These are phyloP conservation scores for Eurytoma californica DNA, from an alignment of 2,888 invertebrate genomes.

Conservation along the genomic window DNA sequence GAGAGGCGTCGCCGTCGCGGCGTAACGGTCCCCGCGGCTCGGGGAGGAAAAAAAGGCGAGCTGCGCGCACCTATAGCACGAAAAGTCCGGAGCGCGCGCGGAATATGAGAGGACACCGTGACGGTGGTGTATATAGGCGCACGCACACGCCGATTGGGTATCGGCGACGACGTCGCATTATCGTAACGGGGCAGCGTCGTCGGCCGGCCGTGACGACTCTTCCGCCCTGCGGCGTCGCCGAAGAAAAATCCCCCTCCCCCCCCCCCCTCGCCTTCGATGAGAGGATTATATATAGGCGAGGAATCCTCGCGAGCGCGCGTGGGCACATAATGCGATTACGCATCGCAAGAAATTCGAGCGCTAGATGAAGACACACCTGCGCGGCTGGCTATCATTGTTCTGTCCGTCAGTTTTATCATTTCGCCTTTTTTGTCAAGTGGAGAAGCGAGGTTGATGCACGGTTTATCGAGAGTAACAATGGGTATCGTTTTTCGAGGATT, in stretches of 20 bases:
- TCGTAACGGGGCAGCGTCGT: conserved; percentile 14
- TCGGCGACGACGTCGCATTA: conserved; percentile 12
- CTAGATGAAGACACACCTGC: background rate
- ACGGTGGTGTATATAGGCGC: too few species aligned
- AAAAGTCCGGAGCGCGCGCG: too few species aligned
- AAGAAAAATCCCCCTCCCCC: too few species aligned
- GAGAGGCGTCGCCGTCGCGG: background rate
- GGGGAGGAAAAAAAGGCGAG: background rate
- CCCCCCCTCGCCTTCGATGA: too few species aligned
- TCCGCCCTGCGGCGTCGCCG: background rate
- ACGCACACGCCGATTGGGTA: background rate
- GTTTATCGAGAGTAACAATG: too few species aligned
- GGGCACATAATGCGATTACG: background rate
- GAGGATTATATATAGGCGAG: background rate
- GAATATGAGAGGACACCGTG: background rate
- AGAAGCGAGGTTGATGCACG: too few species aligned
- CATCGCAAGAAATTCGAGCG: background rate
- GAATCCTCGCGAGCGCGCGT: background rate
- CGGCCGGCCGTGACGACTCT: conserved; percentile 5
- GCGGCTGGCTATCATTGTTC: too few species aligned
- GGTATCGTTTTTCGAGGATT: too few species aligned
- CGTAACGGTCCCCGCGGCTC: background rate
- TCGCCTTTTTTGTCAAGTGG: too few species aligned
- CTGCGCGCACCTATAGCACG: background rate
- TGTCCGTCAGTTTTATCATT: too few species aligned